phyloP scores from a whole-genome alignment of 2,113 vertebrate genomes.

The Peucedramus taeniatus region DNA sequence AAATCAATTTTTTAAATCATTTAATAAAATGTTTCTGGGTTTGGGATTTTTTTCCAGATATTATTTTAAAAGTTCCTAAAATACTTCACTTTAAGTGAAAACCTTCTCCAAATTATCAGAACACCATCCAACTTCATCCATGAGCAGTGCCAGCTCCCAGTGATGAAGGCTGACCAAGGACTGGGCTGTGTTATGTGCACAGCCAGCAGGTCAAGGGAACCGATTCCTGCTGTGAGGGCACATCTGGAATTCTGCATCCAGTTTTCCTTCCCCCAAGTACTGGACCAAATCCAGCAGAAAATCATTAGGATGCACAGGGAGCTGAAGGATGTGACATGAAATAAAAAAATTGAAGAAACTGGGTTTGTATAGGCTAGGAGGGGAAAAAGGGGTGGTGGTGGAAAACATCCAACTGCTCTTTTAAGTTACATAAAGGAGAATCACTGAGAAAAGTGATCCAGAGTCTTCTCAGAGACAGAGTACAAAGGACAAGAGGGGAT shows the following conservation, averaged over 20 bases:
- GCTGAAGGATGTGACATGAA: background rate
- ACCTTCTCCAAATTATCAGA: background rate
- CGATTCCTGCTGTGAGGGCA: background rate
- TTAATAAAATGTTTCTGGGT: background rate
- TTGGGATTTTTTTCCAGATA: background rate
- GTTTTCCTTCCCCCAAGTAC: background rate
- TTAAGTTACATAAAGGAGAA: background rate
- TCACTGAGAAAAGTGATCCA: background rate
- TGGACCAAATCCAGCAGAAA: slow-evolving; percentile 7
- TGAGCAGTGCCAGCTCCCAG: background rate
- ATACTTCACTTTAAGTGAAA: background rate
- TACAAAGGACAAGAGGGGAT: background rate
- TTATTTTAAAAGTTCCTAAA: background rate
- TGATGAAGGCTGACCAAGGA: fast-evolving
- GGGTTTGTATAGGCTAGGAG: background rate
- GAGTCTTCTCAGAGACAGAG: background rate
- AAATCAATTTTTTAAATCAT: background rate
- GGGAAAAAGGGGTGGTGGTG: fast-evolving
- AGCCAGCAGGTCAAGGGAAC: background rate
- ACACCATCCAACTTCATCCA: background rate
- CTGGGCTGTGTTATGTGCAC: fast-evolving
- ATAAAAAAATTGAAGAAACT: background rate
- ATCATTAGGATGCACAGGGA: background rate
- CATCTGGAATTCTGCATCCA: background rate
- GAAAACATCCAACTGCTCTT: background rate